Conservation (phyloP, 2,888 invertebrate species). For the Automeris io region DNA sequence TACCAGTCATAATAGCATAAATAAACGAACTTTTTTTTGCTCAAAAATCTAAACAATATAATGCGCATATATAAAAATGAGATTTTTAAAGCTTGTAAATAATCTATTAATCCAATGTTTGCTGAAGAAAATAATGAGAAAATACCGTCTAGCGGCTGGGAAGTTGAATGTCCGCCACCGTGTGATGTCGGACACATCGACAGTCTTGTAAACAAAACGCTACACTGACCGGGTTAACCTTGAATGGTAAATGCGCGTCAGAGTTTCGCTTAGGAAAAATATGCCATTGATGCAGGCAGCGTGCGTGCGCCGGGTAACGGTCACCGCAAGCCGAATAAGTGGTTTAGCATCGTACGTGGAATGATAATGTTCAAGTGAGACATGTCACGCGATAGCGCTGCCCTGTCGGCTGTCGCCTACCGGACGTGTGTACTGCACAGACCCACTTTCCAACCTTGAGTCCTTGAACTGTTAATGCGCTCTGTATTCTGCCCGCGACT, state of each 20-base stretch:
- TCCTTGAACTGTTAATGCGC: conserved; percentile 41
- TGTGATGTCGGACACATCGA: conserved; percentile 35
- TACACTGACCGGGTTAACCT: conserved; percentile 72
- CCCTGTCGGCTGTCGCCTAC: conserved; percentile 32
- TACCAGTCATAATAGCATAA: no score
- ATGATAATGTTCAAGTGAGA: conserved; percentile 65
- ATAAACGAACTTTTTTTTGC: no score
- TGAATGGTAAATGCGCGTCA: conserved; percentile 69
- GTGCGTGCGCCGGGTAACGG: conserved; percentile 73
- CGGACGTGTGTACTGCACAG: conserved; percentile 51
- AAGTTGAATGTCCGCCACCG: conserved; percentile 28
- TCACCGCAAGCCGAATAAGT: conserved; percentile 70
- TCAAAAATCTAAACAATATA: no score
- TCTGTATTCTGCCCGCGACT: neutral
- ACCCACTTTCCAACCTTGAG: conserved; percentile 61
- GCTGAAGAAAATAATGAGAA: conserved; percentile 19
- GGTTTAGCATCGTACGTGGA: conserved; percentile 69
- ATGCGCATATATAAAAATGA: no score
- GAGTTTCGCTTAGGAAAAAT: conserved; percentile 72
- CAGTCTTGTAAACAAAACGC: conserved; percentile 64
- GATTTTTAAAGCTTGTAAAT: neutral
- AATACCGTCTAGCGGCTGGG: conserved; percentile 23
- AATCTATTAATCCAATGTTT: neutral
- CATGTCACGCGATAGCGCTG: conserved; percentile 59
- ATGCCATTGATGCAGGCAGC: conserved; percentile 71